Evolutionary conservation across 2,888 invertebrate species (phyloP).

Genomic region (Mesorhabditis belari): DNA sequence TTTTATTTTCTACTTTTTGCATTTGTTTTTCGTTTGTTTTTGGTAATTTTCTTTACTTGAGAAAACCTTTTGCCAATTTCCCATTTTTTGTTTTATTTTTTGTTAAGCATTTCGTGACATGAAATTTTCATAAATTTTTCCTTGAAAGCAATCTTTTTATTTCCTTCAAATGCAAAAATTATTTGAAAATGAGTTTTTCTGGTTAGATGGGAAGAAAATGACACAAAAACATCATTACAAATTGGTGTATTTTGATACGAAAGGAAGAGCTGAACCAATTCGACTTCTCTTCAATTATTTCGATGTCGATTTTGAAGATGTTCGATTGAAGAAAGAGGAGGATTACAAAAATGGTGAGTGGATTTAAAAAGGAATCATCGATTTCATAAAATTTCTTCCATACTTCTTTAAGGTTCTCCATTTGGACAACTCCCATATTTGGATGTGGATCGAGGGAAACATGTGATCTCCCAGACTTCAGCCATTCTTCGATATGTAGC

Average conservation of each 20-base stretch:
- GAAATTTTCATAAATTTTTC: too few relatives aligned
- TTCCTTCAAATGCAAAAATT: too few relatives aligned
- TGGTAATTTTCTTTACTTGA: neutral
- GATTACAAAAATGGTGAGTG: neutral
- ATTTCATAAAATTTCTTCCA: neutral
- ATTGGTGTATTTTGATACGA: slow-evolving; percentile 10
- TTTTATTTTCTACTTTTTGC: too few relatives aligned
- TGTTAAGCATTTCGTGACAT: too few relatives aligned
- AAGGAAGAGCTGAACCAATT: slow-evolving; percentile 22
- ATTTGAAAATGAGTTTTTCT: too few relatives aligned
- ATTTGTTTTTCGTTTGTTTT: neutral
- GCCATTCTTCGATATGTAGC: slow-evolving; percentile 21
- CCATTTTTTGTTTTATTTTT: too few relatives aligned
- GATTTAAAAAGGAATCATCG: neutral
- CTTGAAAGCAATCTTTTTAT: too few relatives aligned
- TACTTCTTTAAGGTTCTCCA: slow-evolving; percentile 13
- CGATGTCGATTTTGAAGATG: slow-evolving; percentile 17
- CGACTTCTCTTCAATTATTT: slow-evolving; percentile 16
- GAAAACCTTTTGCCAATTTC: neutral
- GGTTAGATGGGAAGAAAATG: neutral
- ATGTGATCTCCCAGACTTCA: slow-evolving; percentile 15
- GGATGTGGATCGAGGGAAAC: slow-evolving; percentile 19
- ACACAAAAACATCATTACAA: slow-evolving; percentile 19
- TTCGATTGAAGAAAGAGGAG: slow-evolving; percentile 12
- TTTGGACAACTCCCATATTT: slow-evolving; percentile 17